A percentile compares a stretch with the other conserved stretches of the same genome.
These are phyloP conservation scores for Nephotettix cincticeps DNA, from an alignment of 1,140 invertebrate genomes.

Conservation along the genomic window DNA sequence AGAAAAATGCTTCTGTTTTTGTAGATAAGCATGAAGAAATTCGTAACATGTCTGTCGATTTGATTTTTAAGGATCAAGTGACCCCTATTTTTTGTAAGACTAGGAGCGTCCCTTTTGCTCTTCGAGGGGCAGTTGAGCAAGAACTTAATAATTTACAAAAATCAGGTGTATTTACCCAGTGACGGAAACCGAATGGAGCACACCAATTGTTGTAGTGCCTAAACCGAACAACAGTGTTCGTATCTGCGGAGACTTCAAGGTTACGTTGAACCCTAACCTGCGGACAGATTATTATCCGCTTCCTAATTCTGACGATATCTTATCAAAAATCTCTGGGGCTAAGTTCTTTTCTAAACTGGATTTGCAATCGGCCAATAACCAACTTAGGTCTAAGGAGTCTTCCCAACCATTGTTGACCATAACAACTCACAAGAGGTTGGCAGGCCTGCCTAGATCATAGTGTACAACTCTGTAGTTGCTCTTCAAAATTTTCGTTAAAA, in stretches of 20 bases:
- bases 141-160: constrained; percentile 33
- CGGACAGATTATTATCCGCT: background rate
- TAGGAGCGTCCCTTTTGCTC: constrained; percentile 40
- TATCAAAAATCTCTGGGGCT: background rate
- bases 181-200: constrained; percentile 46
- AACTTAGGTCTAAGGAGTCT: background rate
- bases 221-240: constrained; percentile 45
- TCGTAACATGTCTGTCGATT: background rate
- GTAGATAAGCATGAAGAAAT: background rate
- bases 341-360: background rate
- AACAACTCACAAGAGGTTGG: too few species aligned
- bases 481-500: too few species aligned
- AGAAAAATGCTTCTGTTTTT: constrained; percentile 13
- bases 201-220: constrained; percentile 48
- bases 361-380: background rate
- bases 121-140: constrained; percentile 39
- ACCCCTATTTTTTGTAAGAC: constrained; percentile 45
- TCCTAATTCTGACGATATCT: background rate
- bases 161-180: constrained; percentile 45
- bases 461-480: too few species aligned
- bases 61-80: constrained; percentile 38
- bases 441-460: too few species aligned
- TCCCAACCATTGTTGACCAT: too few species aligned
- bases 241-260: constrained; percentile 47
- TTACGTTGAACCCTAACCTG: constrained; percentile 36